These are phyloP conservation scores for Choristoneura rosaceana DNA, from an alignment of 2,888 invertebrate genomes.

Conservation along the genomic window DNA sequence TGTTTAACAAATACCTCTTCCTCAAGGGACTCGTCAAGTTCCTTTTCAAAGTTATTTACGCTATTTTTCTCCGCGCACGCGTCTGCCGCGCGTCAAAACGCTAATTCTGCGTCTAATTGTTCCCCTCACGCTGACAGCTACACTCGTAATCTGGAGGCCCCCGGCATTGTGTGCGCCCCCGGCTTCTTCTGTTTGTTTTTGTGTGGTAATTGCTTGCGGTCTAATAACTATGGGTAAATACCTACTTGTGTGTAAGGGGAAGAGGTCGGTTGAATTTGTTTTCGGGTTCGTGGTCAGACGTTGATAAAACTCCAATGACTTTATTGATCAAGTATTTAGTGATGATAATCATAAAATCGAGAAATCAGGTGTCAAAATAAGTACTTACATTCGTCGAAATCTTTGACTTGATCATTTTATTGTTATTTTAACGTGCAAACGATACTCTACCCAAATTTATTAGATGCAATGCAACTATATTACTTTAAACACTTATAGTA, in stretches of 20 bases:
- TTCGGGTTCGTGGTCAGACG: neutral
- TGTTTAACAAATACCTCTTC: neutral
- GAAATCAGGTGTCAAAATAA: neutral
- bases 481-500: no score
- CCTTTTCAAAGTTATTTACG: conserved; percentile 10
- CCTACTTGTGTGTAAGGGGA: conserved; percentile 23
- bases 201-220: conserved; percentile 75
- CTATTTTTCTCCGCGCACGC: conserved; percentile 6
- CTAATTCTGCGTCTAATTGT: conserved; percentile 52
- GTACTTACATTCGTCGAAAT: no score
- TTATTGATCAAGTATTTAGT: neutral
- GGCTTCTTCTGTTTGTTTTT: conserved; percentile 85
- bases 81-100: conserved; percentile 35
- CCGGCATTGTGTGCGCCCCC: conserved; percentile 68
- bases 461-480: no score
- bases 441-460: no score
- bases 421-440: no score
- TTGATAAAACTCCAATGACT: neutral
- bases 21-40: neutral
- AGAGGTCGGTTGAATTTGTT: conserved; percentile 16
- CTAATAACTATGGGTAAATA: conserved; percentile 36
- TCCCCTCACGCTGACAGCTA: conserved; percentile 68
- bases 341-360: neutral
- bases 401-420: no score
- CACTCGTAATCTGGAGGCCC: conserved; percentile 73